A percentile compares a stretch with the other conserved stretches of the same genome.
phyloP scores from a whole-genome alignment of 2,113 vertebrate species.

The Gymnobelideus leadbeateri region DNA sequence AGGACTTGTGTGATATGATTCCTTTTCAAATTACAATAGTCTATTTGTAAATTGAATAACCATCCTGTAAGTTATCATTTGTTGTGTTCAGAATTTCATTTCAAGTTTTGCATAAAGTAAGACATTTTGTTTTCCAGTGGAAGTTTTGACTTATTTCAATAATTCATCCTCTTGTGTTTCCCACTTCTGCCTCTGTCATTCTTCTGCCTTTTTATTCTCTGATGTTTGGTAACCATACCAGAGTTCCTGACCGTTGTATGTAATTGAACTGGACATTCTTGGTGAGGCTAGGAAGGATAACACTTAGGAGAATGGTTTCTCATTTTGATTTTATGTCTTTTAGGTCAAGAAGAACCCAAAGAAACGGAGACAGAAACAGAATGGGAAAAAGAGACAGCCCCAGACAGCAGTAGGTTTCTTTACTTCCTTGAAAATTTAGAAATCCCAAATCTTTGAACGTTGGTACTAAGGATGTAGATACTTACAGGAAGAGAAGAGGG shows the following conservation, averaged over 20 bases:
- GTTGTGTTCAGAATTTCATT: neutral
- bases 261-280: neutral
- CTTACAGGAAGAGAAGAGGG: neutral
- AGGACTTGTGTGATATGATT: neutral
- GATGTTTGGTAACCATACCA: neutral
- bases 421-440: neutral
- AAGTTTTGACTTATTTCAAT: neutral
- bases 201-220: neutral
- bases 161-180: neutral
- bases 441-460: neutral
- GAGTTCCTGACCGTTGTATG: neutral
- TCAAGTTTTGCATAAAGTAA: neutral
- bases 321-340: conserved; percentile 43
- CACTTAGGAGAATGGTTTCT: neutral
- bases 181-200: neutral
- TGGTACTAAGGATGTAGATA: neutral
- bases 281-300: neutral
- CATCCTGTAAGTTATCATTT: neutral
- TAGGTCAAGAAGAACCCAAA: conserved; percentile 26
- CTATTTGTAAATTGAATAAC: neutral
- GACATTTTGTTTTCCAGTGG: neutral
- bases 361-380: conserved; percentile 32
- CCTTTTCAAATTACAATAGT: neutral
- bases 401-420: conserved; percentile 42
- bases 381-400: conserved; percentile 34